phyloP scores from a whole-genome alignment of 2,888 invertebrate genomes.

The Bugula neritina region DNA sequence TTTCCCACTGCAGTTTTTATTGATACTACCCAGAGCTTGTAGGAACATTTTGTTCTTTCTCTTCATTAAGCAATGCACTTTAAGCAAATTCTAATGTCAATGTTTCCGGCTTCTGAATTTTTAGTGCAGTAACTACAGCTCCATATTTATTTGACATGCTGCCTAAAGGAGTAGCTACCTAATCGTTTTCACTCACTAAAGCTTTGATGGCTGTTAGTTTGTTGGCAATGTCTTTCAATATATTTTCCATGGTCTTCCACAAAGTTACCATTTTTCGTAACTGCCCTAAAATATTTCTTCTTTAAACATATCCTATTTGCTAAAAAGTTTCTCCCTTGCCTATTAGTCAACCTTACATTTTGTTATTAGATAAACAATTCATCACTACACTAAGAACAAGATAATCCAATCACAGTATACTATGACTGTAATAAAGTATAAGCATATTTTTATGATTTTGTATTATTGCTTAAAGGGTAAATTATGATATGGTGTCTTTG shows the following conservation, averaged over 20 bases:
- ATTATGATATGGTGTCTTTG: too few relatives aligned
- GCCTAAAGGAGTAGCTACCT: not conserved
- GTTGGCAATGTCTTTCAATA: not conserved
- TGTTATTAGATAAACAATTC: not conserved
- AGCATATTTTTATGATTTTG: too few relatives aligned
- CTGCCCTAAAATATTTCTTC: too few relatives aligned
- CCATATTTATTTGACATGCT: not conserved
- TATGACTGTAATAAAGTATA: too few relatives aligned
- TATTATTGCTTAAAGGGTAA: too few relatives aligned
- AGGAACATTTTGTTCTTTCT: too few relatives aligned
- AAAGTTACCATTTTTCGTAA: not conserved
- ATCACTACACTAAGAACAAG: too few relatives aligned
- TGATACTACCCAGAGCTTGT: too few relatives aligned
- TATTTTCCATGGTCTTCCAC: not conserved
- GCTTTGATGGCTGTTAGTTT: slow-evolving; percentile 9
- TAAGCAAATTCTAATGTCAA: not conserved
- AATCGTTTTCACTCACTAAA: not conserved
- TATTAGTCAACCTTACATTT: not conserved
- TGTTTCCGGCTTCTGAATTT: not conserved
- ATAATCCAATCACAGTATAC: too few relatives aligned
- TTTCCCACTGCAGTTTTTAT: too few relatives aligned
- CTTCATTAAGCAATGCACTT: not conserved
- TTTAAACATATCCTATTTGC: not conserved
- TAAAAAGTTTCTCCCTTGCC: not conserved
- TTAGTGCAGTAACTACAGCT: not conserved